Evolutionary conservation across 1,140 invertebrate genomes (phyloP), one percentile per base, ranked within the genome.

Genomic region (Bombus terrestris): DNA sequence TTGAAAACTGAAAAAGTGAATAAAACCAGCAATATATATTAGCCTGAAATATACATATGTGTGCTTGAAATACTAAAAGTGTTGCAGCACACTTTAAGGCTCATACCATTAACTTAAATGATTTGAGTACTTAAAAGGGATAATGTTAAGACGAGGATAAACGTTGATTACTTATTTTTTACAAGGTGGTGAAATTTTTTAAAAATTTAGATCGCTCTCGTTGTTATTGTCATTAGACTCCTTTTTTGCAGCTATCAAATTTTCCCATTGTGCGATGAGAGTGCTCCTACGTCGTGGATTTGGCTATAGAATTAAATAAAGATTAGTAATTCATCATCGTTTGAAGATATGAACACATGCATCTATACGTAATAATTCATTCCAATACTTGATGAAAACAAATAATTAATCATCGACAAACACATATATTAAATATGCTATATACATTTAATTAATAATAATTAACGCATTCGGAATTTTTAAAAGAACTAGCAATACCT

Each of bases 261-360:
- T 95, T 88, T 96, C 96, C 96, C 96, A 96, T 83, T 96, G 94
- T 22, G 95, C 95, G 81, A 96, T 96, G 57, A 96, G 89, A 18
- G 95, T 95, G 86, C 94, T 96, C 73, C 94, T 92, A 86, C 95
- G 94, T 87, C 94, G 92, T 76, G 93, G 93, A 85, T 93, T 92
- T 37, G 93, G 92, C 93, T 92, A 91, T 91, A 83, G 59, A 81
- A 89, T 76, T 77, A 69, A 86, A 80, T 35, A 9, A n/a, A 25
- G 1, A 25, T 80, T 69, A 74, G 5, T 59, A 6, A 43, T 43
- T 39, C 18, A 28, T 41, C 1, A 35, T 78, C 15, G 9, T 13
- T 64, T 43, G 9, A 43, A 43, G 35, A 66, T 62, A 35, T 12
- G 2, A 15, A 47, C 32, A 13, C 6, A 22, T 10, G 28, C 4